Evolutionary conservation across 2,113 vertebrate genomes (phyloP), one percentile per base, ranked within the genome.

Genomic region (Campylorhamphus procurvoides): DNA sequence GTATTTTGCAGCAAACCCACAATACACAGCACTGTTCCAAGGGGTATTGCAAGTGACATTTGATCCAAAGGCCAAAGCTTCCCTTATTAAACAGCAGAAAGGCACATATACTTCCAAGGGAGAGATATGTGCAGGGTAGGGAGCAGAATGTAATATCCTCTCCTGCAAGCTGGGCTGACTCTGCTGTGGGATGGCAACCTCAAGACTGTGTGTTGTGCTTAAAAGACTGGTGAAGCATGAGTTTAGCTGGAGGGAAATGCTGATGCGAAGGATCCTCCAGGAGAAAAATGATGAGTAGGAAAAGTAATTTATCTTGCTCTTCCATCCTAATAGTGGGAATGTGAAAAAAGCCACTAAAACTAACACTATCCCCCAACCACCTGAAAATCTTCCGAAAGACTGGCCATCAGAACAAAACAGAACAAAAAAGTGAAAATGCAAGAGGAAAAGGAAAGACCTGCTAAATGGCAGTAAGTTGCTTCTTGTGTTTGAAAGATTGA

Each of bases 221-320:
- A 81, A 93, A 94, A 94, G 92, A 8, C 40, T 86, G 60, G 63
- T 94, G 88, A 95, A 78, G 50, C 58, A 60, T 67, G 59, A 76
- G 53, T 72, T 95, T 77, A 94, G 69, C 80, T 96, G 52, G 67
- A 89, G 72, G 59, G 67, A 97, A 92, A 68, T 89, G 78, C 92
- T 96, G 91, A 95, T 64, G 67, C 17, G 22, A 90, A 93, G 75
- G 49, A 59, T 92, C 56, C 50, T 89, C 58, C 31, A 12, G 29
- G 58, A 91, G 75, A 92, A 91, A 97, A 95, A 84, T 82, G 56
- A 84, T 95, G 82, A 75, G 31, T 88, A 35, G 87, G 19, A 75
- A 85, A 84, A 64, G 84, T 76, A 86, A 96, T 97, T 94, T 87
- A 46, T 93, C 82, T 89, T 95, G 74, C 83, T 66, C 96, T 96